Evolutionary conservation across 2,113 vertebrate species (phyloP), one percentile per base, ranked within the genome.

Genomic region (Eulemur macaco): DNA sequence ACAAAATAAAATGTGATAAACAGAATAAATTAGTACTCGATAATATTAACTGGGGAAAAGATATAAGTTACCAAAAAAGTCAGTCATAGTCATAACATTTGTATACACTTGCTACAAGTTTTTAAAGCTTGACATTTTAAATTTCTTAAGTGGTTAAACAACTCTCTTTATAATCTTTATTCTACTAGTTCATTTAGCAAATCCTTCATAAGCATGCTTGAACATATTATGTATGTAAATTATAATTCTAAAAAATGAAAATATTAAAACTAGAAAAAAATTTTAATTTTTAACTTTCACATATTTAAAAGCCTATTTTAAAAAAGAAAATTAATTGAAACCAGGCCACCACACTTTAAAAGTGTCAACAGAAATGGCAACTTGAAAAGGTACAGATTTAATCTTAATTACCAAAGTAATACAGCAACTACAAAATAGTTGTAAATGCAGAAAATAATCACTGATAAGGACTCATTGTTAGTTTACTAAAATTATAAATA

Each of bases 241-340:
- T 14, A 58, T 20, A 82, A 86, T 95, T 86, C 92, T 92, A 89
- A 97, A 94, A 12, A 82, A 81, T 54, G 15, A 96, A 94, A 97
- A 47, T n/a, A 74, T 89, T 47, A 73, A n/a, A 60, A 88, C 74
- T 89, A 74, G 21, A 37, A 87, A 93, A 94, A 89, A 76, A 84
- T 37, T 52, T 52, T 63, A 86, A 95, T 52, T 92, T 83, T 54
- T 1, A 95, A 86, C 21, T 52, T 64, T 82, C 47, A 78, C 54
- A 90, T 45, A 39, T 52, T 54, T 82, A 76, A 93, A 90, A 93
- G n/a, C 6, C 25, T 63, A 81, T 60, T 80, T 93, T 69, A 60
- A 91, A 87, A 10, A 66, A 82, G 90, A 37, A 50, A 87, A 60
- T 10, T 42, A 80, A 94, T 27, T 86, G 50, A 96, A 95, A 85